Conservation (phyloP, 2,888 invertebrate species). For the Drosophila ustulata region DNA sequence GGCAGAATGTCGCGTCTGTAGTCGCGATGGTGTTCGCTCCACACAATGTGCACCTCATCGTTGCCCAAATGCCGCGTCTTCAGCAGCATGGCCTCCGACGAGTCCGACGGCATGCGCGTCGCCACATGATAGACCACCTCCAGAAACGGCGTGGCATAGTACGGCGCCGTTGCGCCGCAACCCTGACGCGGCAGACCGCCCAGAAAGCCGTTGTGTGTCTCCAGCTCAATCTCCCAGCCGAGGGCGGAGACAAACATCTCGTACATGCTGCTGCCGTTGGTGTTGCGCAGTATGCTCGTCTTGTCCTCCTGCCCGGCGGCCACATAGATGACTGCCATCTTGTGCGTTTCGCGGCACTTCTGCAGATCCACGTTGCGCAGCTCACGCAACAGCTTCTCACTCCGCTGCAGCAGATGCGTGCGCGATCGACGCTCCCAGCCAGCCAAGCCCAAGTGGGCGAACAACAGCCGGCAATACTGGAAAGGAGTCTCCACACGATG, state of each 20-base stretch:
- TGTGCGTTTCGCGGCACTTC: conserved; percentile 96
- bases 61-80: conserved; percentile 98
- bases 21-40: conserved; percentile 98
- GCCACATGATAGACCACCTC: conserved; percentile 99
- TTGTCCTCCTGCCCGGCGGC: conserved; percentile 99
- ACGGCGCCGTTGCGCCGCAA: conserved; percentile 96
- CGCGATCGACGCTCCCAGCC: conserved; percentile 95
- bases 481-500: conserved; percentile 88
- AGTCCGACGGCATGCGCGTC: conserved; percentile 97
- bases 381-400: conserved; percentile 95
- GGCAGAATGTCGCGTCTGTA: conserved; percentile 98
- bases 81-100: conserved; percentile 93
- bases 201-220: conserved; percentile 97
- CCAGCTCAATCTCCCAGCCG: conserved; percentile 93
- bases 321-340: conserved; percentile 99
- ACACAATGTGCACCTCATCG: conserved; percentile 99
- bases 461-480: conserved; percentile 94
- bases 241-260: conserved; percentile 91
- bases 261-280: conserved; percentile 96
- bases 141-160: conserved; percentile 95
- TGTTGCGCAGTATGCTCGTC: conserved; percentile 94
- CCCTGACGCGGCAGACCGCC: conserved; percentile 97
- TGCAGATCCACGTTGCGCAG: conserved; percentile 97
- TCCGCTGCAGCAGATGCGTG: conserved; percentile 94
- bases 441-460: conserved; percentile 95